Percentiles rank a stretch among this genome's conserved stretches.
Evolutionary conservation across 2,888 invertebrate species (phyloP).

Genomic region (Cremastinae sp.): DNA sequence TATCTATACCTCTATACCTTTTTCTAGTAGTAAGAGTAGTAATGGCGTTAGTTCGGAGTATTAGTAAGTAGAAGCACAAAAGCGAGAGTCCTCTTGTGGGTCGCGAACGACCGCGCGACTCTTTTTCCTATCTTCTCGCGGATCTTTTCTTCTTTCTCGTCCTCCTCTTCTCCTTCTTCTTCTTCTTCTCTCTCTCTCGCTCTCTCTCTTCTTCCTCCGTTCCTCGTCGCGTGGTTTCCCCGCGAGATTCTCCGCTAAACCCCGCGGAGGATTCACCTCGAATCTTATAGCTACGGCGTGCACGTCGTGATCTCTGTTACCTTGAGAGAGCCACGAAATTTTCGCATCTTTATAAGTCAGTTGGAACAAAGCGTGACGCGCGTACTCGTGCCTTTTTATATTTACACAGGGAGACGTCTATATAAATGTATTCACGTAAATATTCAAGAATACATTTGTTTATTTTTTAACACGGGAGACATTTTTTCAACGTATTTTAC

Average conservation of each 20-base stretch:
- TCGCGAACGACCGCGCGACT: constrained; percentile 56
- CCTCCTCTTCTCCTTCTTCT: constrained; percentile 35
- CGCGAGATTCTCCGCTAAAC: constrained; percentile 23
- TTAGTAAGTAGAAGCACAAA: constrained; percentile 29
- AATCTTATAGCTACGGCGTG: constrained; percentile 41
- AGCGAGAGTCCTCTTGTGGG: constrained; percentile 51
- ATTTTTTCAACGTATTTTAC: too few relatives aligned
- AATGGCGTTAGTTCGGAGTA: constrained; percentile 35
- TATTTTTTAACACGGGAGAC: not conserved
- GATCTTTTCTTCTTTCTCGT: constrained; percentile 36
- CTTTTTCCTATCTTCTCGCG: constrained; percentile 53
- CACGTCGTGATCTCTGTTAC: constrained; percentile 48
- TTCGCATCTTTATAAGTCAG: constrained; percentile 53
- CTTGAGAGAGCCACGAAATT: constrained; percentile 56
- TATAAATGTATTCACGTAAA: not conserved
- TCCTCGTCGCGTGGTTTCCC: constrained; percentile 50
- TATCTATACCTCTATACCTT: too few relatives aligned
- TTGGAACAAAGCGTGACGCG: constrained; percentile 43
- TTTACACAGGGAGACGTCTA: not conserved
- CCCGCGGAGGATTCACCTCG: constrained; percentile 40
- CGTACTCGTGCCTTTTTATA: constrained; percentile 1
- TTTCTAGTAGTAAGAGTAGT: constrained; percentile 15
- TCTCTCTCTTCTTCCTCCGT: constrained; percentile 33
- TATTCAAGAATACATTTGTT: not conserved
- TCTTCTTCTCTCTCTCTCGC: constrained; percentile 24